A percentile compares a stretch with the other conserved stretches of the same genome.
Conservation (phyloP, 2,888 invertebrate species). For the Pristionchus fissidentatus region DNA sequence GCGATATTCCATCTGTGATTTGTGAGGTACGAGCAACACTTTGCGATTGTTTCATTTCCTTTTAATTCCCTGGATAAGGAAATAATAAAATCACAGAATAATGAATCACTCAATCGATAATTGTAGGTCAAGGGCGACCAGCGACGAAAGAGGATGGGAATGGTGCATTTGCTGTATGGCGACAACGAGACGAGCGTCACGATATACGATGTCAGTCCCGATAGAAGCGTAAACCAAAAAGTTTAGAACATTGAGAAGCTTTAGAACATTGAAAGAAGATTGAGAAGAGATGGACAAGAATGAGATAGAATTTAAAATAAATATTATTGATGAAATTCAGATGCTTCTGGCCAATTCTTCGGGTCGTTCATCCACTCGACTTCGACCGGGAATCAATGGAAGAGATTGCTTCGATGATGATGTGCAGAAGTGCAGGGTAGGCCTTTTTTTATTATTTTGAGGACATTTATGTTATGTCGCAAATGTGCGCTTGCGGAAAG, state of each 20-base stretch:
- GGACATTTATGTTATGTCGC: too few relatives aligned
- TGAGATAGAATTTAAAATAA: background rate
- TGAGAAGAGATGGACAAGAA: background rate
- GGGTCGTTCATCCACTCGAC: background rate
- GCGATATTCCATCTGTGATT: background rate
- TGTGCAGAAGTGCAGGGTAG: conserved; percentile 54
- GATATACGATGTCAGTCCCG: conserved; percentile 19
- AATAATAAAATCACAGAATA: background rate
- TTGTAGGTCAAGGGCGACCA: background rate
- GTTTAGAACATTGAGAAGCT: too few relatives aligned
- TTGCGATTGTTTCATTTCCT: background rate
- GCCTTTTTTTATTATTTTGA: conserved; percentile 31
- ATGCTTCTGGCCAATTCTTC: conserved; percentile 20
- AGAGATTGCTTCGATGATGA: conserved; percentile 57
- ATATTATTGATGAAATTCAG: background rate
- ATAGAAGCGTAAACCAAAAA: too few relatives aligned
- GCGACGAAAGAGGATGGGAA: background rate
- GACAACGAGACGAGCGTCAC: conserved; percentile 42
- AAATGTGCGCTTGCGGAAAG: too few relatives aligned
- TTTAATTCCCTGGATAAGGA: background rate
- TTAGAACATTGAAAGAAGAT: too few relatives aligned
- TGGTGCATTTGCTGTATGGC: conserved; percentile 31
- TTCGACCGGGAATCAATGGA: conserved; percentile 52
- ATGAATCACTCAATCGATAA: too few relatives aligned
- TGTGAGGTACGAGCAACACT: background rate